Evolutionary conservation across 2,797 vertebrate species (phyloP), one percentile per base, ranked within the genome.

Genomic region (Poeciliopsis turneri): DNA sequence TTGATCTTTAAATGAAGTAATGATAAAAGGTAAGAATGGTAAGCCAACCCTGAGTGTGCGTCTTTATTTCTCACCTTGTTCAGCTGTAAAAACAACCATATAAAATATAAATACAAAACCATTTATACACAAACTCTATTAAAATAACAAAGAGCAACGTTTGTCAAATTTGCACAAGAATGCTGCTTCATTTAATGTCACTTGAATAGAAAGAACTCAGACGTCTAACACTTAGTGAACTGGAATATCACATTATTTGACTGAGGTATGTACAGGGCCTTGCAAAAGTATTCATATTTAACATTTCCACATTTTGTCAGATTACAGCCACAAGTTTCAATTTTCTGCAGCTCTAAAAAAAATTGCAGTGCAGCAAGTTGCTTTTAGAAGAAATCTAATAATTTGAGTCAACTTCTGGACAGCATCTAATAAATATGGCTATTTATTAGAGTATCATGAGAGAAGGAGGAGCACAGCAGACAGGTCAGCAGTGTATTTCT

Each of bases 1-100:
- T 88, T 82, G 79, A 90, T 96, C 96, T 96, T 95, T 93, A 96
- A 82, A 43, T 78, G 74, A 92, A 96, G 96, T 96, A 95, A 95
- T 89, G 87, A 95, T 96, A 95, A 96, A 51, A 70, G 13, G 95
- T 87, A 92, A 93, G 91, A 94, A 93, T 93, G 87, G 83, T 78
- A 82, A 86, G 76, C 75, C 23, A 85, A 76, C 68, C 46, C 70
- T 78, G n/a, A 70, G 75, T 75, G 76, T 89, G 53, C 82, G 71
- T 92, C 78, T 92, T 92, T 91, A 91, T 78, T 84, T 83, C 41
- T 45, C 41, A 45, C 36, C n/a, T 72, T 86, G 86, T 86, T 85
- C 8, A 82, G 84, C 66, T 82, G 55, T 78, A 77, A 83, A 89
- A 70, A 41, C 69, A 87, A 75, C 68, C 57, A 66, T 55, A 75